These are phyloP conservation scores for Irena cyanogastra DNA, from an alignment of 2,113 vertebrate genomes.

Conservation along the genomic window DNA sequence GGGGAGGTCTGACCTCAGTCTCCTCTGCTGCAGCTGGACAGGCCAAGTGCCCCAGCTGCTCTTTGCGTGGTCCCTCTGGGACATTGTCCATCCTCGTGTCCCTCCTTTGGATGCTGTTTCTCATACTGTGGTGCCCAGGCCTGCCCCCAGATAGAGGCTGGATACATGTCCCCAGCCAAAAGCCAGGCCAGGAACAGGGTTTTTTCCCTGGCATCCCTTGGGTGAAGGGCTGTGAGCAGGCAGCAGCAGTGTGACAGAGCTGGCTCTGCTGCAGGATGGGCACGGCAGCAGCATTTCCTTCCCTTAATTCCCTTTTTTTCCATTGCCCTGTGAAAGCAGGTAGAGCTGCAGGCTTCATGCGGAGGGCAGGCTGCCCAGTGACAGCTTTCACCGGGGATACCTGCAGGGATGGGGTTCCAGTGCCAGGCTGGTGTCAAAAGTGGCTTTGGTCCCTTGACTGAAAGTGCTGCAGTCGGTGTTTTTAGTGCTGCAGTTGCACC, in stretches of 20 bases:
- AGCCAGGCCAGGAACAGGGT: not conserved
- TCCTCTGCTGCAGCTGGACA: not conserved
- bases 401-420: not conserved
- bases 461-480: not conserved
- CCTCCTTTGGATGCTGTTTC: not conserved
- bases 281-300: not conserved
- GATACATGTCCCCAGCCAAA: not conserved
- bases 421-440: not conserved
- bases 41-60: not conserved
- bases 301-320: not conserved
- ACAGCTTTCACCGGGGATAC: not conserved
- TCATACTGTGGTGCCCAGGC: not conserved
- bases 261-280: not conserved
- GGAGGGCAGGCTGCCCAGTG: not conserved
- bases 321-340: not conserved
- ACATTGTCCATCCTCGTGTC: rapidly evolving
- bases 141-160: not conserved
- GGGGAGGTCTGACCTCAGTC: not conserved
- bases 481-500: not conserved
- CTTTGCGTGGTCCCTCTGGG: not conserved
- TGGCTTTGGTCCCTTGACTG: not conserved
- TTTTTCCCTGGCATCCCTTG: not conserved
- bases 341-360: not conserved
- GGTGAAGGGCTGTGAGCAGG: not conserved
- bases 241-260: not conserved